These are phyloP conservation scores for Gymnocheta viridis DNA, from an alignment of 2,888 invertebrate genomes.

Conservation along the genomic window DNA sequence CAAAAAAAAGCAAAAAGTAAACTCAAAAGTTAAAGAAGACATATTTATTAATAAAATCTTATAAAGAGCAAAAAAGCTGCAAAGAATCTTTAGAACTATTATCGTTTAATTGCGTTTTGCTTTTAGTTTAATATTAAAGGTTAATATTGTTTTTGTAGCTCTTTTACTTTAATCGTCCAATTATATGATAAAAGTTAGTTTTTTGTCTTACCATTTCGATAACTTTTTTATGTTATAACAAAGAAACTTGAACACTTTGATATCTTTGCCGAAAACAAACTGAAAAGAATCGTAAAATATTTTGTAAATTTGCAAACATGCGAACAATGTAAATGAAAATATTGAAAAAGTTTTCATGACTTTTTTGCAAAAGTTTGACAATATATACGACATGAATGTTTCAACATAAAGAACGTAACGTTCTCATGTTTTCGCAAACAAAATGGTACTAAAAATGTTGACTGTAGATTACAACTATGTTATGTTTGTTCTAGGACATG, in stretches of 20 bases:
- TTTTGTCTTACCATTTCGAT: constrained; percentile 12
- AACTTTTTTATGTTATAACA: neutral
- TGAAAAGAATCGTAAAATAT: constrained; percentile 32
- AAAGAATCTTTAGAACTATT: constrained; percentile 41
- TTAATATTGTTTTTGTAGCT: constrained; percentile 35
- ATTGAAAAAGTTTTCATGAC: constrained; percentile 51
- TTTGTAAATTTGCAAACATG: constrained; percentile 40
- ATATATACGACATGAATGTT: constrained; percentile 18
- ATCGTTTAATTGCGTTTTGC: constrained; percentile 42
- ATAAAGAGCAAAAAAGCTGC: neutral
- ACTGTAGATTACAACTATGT: no score
- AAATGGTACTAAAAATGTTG: neutral
- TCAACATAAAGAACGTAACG: constrained; percentile 11
- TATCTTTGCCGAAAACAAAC: constrained; percentile 12
- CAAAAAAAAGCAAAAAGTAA: neutral
- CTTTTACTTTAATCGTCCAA: constrained; percentile 53
- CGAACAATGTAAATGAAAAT: constrained; percentile 35
- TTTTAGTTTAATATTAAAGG: constrained; percentile 44
- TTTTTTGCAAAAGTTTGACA: constrained; percentile 45
- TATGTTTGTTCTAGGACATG: no score
- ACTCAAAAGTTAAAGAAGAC: neutral
- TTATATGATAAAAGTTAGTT: constrained; percentile 44
- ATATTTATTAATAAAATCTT: constrained; percentile 20
- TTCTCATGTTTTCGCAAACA: neutral
- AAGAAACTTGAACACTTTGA: neutral